Conservation (phyloP, 2,797 vertebrate genomes). For the Mus caroli region DNA sequence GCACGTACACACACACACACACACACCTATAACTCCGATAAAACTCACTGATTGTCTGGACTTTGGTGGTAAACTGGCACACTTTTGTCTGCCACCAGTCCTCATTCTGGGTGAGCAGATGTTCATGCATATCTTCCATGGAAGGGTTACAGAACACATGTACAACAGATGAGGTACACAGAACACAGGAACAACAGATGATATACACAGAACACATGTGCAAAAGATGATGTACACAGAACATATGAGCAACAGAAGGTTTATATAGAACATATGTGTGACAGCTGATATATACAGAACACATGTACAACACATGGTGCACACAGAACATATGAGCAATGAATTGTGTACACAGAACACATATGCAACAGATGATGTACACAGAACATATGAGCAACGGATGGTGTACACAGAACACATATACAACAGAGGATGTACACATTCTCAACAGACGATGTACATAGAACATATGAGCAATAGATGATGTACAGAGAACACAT, state of each 20-base stretch:
- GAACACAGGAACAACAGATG: neutral
- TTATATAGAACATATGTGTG: neutral
- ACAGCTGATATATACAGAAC: conserved; percentile 11
- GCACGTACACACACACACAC: no score
- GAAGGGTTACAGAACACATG: neutral
- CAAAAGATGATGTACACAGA: neutral
- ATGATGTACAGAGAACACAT: neutral
- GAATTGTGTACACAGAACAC: conserved; percentile 41
- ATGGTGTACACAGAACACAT: conserved; percentile 1
- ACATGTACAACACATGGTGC: neutral
- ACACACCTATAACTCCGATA: neutral
- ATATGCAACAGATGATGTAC: neutral
- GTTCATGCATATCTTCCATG: neutral
- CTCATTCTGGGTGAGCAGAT: neutral
- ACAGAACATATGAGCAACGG: neutral
- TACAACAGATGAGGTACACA: conserved; percentile 7
- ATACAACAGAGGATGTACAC: neutral
- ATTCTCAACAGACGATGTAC: neutral
- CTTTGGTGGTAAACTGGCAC: no score
- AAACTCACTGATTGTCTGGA: neutral
- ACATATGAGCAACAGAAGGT: neutral
- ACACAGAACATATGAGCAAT: neutral
- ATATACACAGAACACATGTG: neutral
- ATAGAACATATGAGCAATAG: neutral
- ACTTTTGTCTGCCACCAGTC: no score